phyloP scores from a whole-genome alignment of 1,140 invertebrate genomes.

The Heliconius himera region DNA sequence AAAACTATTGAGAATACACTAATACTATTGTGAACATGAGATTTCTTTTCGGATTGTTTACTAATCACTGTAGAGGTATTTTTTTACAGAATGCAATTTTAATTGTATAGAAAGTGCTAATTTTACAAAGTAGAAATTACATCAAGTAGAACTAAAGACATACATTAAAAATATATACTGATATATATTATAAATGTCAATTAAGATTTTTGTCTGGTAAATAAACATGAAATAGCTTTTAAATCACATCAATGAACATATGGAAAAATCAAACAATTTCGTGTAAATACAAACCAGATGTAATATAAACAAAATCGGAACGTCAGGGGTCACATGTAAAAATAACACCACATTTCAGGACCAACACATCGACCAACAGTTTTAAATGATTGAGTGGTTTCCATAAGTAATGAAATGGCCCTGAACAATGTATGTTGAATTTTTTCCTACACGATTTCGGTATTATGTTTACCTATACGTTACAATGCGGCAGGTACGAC shows the following conservation, averaged over 20 bases:
- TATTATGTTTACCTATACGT: slow-evolving; percentile 69
- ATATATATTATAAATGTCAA: no score
- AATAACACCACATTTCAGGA: slow-evolving; percentile 25
- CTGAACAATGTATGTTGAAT: slow-evolving; percentile 49
- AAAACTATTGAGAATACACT: slow-evolving; percentile 45
- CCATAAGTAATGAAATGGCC: slow-evolving; percentile 51
- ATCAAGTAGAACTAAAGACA: no score
- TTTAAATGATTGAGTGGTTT: slow-evolving; percentile 51
- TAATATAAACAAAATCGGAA: slow-evolving; percentile 1
- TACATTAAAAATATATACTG: no score
- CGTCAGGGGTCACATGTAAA: slow-evolving; percentile 16
- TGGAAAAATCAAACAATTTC: no score
- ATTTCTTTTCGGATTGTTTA: background rate
- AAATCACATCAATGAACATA: no score
- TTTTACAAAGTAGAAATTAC: no score
- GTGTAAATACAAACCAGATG: no score
- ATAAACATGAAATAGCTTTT: no score
- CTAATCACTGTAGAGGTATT: background rate
- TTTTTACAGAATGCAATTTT: background rate
- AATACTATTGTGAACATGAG: slow-evolving; percentile 14
- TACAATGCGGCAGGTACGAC: slow-evolving; percentile 64
- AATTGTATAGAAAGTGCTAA: no score
- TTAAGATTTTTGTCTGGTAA: no score
- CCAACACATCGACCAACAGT: slow-evolving; percentile 34
- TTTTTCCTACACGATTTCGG: slow-evolving; percentile 48